A percentile compares a stretch with the other conserved stretches of the same genome.
phyloP scores from a whole-genome alignment of 2,888 invertebrate genomes.

The Lasioglossum vierecki region DNA sequence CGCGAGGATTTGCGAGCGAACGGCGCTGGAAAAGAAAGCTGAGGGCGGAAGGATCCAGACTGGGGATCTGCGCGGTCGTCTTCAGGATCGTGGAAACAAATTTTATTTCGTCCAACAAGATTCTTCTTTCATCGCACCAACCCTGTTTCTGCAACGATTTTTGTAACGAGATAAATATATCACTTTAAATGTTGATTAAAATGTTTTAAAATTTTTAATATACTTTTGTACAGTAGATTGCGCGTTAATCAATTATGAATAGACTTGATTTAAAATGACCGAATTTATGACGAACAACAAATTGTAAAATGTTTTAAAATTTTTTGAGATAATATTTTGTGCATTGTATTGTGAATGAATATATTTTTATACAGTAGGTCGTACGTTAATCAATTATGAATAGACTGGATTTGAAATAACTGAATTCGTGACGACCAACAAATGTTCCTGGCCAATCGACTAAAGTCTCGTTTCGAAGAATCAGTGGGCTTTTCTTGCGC shows the following conservation, averaged over 20 bases:
- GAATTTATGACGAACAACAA: too few species aligned
- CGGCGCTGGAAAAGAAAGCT: background rate
- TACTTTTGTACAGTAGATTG: too few species aligned
- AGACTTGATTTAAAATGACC: too few species aligned
- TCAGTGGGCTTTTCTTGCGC: background rate
- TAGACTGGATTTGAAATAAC: background rate
- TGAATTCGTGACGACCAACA: background rate
- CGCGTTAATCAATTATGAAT: too few species aligned
- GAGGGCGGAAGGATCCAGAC: background rate
- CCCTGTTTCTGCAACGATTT: background rate
- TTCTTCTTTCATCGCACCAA: background rate
- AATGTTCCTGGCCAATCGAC: background rate
- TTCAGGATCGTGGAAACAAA: background rate
- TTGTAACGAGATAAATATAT: background rate
- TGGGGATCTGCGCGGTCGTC: too few species aligned
- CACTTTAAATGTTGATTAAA: background rate
- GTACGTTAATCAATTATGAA: too few species aligned
- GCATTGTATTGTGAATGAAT: background rate
- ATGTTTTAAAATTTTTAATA: background rate
- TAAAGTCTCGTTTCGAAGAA: background rate
- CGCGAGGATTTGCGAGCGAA: slow-evolving; percentile 46
- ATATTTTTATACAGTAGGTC: background rate
- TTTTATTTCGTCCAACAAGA: background rate
- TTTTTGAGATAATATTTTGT: background rate
- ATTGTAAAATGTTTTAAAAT: too few species aligned